Percentiles rank a stretch among this genome's conserved stretches.
phyloP scores from a whole-genome alignment of 2,888 invertebrate genomes.

The Melipona bicolor region DNA sequence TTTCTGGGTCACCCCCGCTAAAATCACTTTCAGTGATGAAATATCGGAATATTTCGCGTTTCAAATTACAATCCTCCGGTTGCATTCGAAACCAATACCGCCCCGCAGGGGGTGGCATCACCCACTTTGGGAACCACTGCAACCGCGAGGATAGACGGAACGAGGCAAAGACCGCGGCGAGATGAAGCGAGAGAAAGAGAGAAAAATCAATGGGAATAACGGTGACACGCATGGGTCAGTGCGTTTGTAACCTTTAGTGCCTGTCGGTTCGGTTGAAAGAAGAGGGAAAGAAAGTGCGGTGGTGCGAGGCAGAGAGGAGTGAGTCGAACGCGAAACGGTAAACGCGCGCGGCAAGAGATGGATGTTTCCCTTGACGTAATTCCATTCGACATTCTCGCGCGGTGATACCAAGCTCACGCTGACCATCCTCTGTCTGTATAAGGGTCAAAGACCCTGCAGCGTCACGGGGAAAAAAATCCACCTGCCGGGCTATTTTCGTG shows the following conservation, averaged over 20 bases:
- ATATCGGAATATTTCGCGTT: too few relatives aligned
- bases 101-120: too few relatives aligned
- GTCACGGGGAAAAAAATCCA: slow-evolving; percentile 53
- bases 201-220: slow-evolving; percentile 73
- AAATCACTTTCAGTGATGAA: too few relatives aligned
- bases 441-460: slow-evolving; percentile 60
- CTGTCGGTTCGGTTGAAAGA: slow-evolving; percentile 32
- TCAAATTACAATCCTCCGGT: too few relatives aligned
- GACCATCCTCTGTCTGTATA: slow-evolving; percentile 49
- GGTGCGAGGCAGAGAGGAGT: slow-evolving; percentile 43
- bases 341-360: slow-evolving; percentile 70
- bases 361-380: slow-evolving; percentile 73
- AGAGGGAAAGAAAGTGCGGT: not conserved
- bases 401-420: slow-evolving; percentile 59
- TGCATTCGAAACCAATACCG: too few relatives aligned
- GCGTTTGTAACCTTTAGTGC: slow-evolving; percentile 72
- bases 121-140: too few relatives aligned
- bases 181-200: slow-evolving; percentile 7
- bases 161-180: not conserved
- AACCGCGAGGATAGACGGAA: too few relatives aligned
- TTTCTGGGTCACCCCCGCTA: too few relatives aligned
- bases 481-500: slow-evolving; percentile 58
- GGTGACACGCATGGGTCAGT: slow-evolving; percentile 76
- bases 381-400: slow-evolving; percentile 73
- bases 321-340: slow-evolving; percentile 69